Evolutionary conservation across 1,140 invertebrate species (phyloP).

Genomic region (Stegodyphus mimosarum): DNA sequence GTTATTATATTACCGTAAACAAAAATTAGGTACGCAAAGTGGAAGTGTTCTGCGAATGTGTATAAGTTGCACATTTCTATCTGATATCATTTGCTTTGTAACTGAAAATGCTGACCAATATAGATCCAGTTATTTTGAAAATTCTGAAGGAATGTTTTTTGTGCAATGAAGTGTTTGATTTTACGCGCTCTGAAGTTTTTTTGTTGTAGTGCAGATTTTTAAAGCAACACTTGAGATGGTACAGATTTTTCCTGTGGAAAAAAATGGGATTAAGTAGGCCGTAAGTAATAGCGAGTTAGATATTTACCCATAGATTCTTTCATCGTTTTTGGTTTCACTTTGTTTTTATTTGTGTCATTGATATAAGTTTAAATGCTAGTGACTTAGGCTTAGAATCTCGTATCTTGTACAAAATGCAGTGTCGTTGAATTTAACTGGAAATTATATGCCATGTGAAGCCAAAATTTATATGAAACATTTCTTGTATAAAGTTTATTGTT

Average conservation of each 20-base stretch:
- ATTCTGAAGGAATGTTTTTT: conserved; percentile 45
- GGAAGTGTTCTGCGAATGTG: neutral
- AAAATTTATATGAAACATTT: no score
- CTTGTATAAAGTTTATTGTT: no score
- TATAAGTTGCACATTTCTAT: neutral
- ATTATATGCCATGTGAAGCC: no score
- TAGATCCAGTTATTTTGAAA: conserved; percentile 9
- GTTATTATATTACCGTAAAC: conserved; percentile 60
- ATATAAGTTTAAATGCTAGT: no score
- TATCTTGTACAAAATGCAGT: no score
- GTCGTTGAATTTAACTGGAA: no score
- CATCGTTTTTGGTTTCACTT: no score
- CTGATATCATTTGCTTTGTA: neutral
- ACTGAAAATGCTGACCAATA: neutral
- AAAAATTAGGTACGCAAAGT: conserved; percentile 33
- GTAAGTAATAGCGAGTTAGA: neutral
- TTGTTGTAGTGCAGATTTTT: neutral
- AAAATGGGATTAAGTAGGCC: neutral
- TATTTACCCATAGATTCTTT: no score
- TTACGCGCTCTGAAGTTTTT: conserved; percentile 38
- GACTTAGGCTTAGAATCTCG: no score
- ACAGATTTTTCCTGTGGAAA: neutral
- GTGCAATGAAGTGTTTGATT: conserved; percentile 47
- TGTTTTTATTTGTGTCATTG: no score
- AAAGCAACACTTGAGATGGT: neutral